Percentiles rank a stretch among this genome's conserved stretches.
phyloP scores from a whole-genome alignment of 1,140 invertebrate genomes.

The Lineus longissimus region DNA sequence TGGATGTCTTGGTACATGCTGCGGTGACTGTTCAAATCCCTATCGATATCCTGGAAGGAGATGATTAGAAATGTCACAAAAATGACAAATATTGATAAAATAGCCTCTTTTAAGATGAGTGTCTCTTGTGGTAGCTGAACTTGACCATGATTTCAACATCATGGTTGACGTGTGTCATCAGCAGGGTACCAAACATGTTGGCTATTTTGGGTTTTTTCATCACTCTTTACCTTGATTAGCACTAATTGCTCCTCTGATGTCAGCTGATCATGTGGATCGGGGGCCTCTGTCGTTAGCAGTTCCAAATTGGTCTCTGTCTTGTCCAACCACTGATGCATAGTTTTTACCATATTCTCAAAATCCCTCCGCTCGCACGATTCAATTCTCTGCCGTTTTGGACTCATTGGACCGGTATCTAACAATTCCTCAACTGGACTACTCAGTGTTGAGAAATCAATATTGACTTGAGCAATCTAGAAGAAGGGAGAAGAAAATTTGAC shows the following conservation, averaged over 20 bases:
- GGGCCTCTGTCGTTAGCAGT: conserved; percentile 53
- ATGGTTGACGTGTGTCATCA: too few relatives aligned
- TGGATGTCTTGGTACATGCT: not conserved
- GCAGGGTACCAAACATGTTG: too few relatives aligned
- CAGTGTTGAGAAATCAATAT: conserved; percentile 11
- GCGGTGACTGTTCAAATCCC: conserved; percentile 40
- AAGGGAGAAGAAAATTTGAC: conserved; percentile 1
- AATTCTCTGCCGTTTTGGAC: conserved; percentile 37
- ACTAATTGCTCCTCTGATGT: conserved; percentile 62
- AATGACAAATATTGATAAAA: not conserved
- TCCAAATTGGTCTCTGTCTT: conserved; percentile 59
- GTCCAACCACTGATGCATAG: conserved; percentile 61
- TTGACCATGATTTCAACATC: too few relatives aligned
- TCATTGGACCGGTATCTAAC: not conserved
- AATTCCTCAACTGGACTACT: conserved; percentile 18
- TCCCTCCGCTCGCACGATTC: conserved; percentile 51
- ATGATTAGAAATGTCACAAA: not conserved
- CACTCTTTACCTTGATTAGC: conserved; percentile 54
- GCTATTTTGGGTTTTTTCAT: not conserved
- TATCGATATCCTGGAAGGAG: conserved; percentile 47
- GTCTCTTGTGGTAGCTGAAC: too few relatives aligned
- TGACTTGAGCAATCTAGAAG: conserved; percentile 1
- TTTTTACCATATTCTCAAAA: conserved; percentile 58
- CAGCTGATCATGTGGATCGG: conserved; percentile 57
- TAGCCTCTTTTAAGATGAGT: not conserved